These are phyloP conservation scores for Catagonus wagneri DNA, from an alignment of 2,113 vertebrate genomes.

Conservation along the genomic window DNA sequence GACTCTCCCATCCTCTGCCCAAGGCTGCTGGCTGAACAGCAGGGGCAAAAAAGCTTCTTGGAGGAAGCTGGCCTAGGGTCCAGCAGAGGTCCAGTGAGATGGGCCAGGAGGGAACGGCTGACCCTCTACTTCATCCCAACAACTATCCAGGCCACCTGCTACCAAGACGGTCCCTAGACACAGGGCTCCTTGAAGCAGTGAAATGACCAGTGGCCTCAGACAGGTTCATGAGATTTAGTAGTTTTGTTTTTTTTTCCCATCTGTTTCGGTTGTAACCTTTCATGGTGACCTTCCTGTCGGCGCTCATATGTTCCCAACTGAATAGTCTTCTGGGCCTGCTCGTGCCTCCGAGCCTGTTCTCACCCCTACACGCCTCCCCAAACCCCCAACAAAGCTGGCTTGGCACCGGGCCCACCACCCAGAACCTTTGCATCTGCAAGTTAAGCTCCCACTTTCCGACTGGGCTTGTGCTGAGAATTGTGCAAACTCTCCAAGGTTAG, in stretches of 20 bases:
- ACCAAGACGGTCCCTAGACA: accelerated
- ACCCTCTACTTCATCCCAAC: not conserved
- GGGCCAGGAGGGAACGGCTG: not conserved
- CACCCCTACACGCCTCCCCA: not conserved
- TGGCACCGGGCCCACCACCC: not conserved
- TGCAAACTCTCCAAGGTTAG: slow-evolving; percentile 60
- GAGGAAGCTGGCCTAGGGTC: not conserved
- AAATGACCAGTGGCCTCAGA: not conserved
- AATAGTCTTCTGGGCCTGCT: not conserved
- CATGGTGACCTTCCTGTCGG: not conserved
- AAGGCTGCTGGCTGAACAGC: not conserved
- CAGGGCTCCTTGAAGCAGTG: not conserved
- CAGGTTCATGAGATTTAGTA: not conserved
- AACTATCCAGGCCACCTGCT: not conserved
- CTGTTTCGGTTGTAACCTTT: not conserved
- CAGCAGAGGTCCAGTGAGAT: not conserved
- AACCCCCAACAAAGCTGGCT: not conserved
- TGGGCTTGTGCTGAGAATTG: slow-evolving; percentile 55
- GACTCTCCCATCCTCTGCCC: accelerated
- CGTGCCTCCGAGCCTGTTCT: not conserved
- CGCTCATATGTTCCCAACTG: slow-evolving; percentile 8
- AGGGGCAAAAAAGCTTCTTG: not conserved
- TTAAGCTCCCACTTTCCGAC: slow-evolving; percentile 33
- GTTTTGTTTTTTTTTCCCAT: not conserved
- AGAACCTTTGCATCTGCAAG: slow-evolving; percentile 43